Conservation (phyloP, 2,113 vertebrate genomes). For the Marcusenius ussheri region DNA sequence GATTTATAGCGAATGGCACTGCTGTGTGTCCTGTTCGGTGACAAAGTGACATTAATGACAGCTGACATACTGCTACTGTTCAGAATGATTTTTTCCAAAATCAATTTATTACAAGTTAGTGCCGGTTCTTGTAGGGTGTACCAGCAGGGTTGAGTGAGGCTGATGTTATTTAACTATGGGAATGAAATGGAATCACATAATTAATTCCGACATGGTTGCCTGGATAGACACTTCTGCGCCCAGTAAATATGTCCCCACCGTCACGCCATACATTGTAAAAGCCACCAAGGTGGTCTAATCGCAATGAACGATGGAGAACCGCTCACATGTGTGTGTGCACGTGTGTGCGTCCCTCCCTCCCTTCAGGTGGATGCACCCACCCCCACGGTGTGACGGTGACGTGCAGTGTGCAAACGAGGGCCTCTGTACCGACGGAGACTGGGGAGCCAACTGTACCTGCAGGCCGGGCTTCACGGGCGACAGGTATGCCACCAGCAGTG, state of each 20-base stretch:
- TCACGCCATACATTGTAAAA: not conserved
- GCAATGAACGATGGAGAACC: not conserved
- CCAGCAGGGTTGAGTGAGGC: not conserved
- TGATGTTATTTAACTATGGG: not conserved
- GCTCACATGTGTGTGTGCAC: not conserved
- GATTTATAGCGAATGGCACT: not conserved
- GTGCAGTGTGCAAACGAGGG: constrained; percentile 68
- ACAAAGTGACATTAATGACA: not conserved
- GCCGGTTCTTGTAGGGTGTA: not conserved
- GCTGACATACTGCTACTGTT: not conserved
- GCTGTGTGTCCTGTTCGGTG: not conserved
- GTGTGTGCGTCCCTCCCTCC: not conserved
- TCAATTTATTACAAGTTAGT: not conserved
- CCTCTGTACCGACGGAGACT: constrained; percentile 57
- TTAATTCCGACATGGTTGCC: not conserved
- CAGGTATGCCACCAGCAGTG: constrained; percentile 61
- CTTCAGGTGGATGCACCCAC: constrained; percentile 68
- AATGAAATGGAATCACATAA: not conserved
- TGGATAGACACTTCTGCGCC: not conserved
- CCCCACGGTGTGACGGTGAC: constrained; percentile 65
- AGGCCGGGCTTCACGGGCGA: constrained; percentile 65
- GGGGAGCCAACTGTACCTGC: constrained; percentile 84
- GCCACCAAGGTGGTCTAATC: not conserved
- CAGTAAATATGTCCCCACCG: not conserved
- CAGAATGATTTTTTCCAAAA: not conserved